A percentile compares a stretch with the other conserved stretches of the same genome.
phyloP scores from a whole-genome alignment of 2,888 invertebrate genomes.

The Drosophila vallismaia region DNA sequence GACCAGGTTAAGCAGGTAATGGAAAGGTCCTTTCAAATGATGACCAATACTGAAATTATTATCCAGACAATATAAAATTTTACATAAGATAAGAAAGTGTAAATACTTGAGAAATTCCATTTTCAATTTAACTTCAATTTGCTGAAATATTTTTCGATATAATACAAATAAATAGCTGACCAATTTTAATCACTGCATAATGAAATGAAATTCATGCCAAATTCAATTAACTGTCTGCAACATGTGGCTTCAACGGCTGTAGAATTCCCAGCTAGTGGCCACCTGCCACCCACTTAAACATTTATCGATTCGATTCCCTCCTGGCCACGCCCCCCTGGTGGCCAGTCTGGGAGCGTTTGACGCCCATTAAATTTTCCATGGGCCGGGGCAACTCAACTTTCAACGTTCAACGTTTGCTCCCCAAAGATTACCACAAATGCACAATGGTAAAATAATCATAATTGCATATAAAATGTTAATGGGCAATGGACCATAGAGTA shows the following conservation, averaged over 20 bases:
- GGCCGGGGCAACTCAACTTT: slow-evolving; percentile 45
- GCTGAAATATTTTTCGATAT: not conserved
- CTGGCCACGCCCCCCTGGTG: not conserved
- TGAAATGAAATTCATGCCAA: slow-evolving; percentile 13
- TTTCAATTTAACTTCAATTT: not conserved
- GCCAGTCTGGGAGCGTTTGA: slow-evolving; percentile 16
- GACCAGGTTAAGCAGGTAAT: slow-evolving; percentile 44
- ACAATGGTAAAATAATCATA: slow-evolving; percentile 80
- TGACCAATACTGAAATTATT: not conserved
- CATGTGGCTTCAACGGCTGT: slow-evolving; percentile 25
- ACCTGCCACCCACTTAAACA: slow-evolving; percentile 15
- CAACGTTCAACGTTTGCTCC: slow-evolving; percentile 60
- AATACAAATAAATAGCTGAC: not conserved
- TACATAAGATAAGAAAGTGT: not conserved
- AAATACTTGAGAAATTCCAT: not conserved
- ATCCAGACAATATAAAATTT: not conserved
- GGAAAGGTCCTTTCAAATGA: slow-evolving; percentile 36
- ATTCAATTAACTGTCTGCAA: slow-evolving; percentile 37
- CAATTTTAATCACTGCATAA: slow-evolving; percentile 21
- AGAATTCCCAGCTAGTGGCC: not conserved
- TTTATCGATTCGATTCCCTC: slow-evolving; percentile 18
- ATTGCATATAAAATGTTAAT: slow-evolving; percentile 79
- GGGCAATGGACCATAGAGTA: slow-evolving; percentile 70
- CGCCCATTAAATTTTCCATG: slow-evolving; percentile 58
- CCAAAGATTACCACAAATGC: slow-evolving; percentile 79